Base-by-base conservation (phyloP, 1,140 invertebrate genomes). In the Pemphigus obesinymphae region DNA sequence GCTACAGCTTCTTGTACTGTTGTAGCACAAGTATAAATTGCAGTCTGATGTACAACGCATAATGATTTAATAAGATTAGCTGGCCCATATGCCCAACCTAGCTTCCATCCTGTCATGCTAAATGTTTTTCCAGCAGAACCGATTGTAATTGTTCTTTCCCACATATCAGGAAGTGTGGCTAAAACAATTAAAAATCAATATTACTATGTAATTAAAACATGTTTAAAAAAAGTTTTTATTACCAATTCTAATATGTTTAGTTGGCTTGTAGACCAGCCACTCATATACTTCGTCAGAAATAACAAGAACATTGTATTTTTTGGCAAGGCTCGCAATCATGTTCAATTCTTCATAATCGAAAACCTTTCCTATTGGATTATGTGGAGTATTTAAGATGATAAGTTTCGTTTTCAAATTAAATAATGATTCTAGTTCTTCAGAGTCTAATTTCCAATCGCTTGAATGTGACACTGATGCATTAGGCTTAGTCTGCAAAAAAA, bases 261-360 rank as follows among this genome's bases (percentile, higher is more conserved):
- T 89, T 1, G 93, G 93, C 85, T 94, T 90, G 86, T 95, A 99
- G 26, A 96, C 93, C 84, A 99, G 91, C 95, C 96, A 99, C 88
- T 99, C 97, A 84, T 99, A 99, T 1, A 99, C 98, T 88, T 99
- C 98, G 88, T 99, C 97, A 10, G 95, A 93, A 29, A 99, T 88
- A 82, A 96, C 96, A 10, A 99, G 87, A 8, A 94, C 92, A 87
- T 99, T 93, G 90, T 96, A 93, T 86, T 99, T 97, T 85, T 94
- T 95, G 85, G 96, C 98, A 53, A 99, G 88, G 85, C 92, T 86
- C 89, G 87, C 96, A 84, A 99, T 95, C 76, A 92, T 88, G 84
- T 93, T 88, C 78, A 95, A 85, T 86, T 96, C 94, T 15, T 91
- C 86, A 1, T 87, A 83, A 3, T 89, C 91, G 84, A 94, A 95